Evolutionary conservation across 2,888 invertebrate genomes (phyloP).

Genomic region (Hipparchia sbordonii): DNA sequence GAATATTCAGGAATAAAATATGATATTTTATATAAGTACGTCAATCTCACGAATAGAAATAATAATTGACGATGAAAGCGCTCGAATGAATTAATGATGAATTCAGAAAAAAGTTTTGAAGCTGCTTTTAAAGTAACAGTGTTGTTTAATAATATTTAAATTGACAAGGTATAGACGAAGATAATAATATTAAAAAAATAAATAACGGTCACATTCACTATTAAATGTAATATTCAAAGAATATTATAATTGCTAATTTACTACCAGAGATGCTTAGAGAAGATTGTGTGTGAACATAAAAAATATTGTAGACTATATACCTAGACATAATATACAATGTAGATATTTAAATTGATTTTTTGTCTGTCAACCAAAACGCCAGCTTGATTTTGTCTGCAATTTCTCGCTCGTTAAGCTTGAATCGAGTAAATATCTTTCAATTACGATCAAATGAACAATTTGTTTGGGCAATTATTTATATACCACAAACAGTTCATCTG

Average conservation of each 20-base stretch:
- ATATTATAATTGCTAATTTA: too few relatives aligned
- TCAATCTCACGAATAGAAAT: not conserved
- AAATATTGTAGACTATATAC: too few relatives aligned
- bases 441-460: constrained; percentile 39
- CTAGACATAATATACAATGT: too few relatives aligned
- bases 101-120: constrained; percentile 9
- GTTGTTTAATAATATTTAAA: too few relatives aligned
- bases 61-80: constrained; percentile 14
- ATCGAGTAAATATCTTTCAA: constrained; percentile 37
- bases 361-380: not conserved
- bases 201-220: too few relatives aligned
- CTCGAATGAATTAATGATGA: not conserved
- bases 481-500: not conserved
- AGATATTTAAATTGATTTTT: not conserved
- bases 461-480: constrained; percentile 35
- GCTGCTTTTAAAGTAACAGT: not conserved
- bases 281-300: too few relatives aligned
- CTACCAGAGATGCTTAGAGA: too few relatives aligned
- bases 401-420: constrained; percentile 32
- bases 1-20: constrained; percentile 4
- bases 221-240: too few relatives aligned
- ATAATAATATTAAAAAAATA: too few relatives aligned
- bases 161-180: too few relatives aligned
- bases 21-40: not conserved
- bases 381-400: constrained; percentile 29